A percentile compares a stretch with the other conserved stretches of the same genome.
Evolutionary conservation across 2,797 vertebrate species (phyloP).

Genomic region (Mustela erminea): DNA sequence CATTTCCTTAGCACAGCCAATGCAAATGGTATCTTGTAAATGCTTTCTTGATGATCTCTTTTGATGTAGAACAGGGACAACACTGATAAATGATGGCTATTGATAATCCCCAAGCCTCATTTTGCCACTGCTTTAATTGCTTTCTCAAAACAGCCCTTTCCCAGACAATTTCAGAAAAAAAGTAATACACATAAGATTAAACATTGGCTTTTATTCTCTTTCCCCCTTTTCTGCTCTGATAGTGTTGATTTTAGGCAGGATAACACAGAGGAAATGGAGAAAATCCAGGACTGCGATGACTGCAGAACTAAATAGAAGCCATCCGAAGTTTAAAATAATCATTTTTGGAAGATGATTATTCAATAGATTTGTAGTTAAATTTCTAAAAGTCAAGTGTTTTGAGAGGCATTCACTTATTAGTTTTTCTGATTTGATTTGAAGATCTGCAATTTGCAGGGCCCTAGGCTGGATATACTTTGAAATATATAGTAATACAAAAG

Average conservation of each 20-base stretch:
- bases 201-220: slow-evolving; percentile 28
- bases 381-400: background rate
- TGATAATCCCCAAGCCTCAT: slow-evolving; percentile 64
- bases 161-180: slow-evolving; percentile 32
- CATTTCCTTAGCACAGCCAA: background rate
- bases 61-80: slow-evolving; percentile 42
- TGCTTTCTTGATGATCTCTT: background rate
- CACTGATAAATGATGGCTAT: slow-evolving; percentile 45
- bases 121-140: slow-evolving; percentile 62
- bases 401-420: background rate
- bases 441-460: background rate
- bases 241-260: background rate
- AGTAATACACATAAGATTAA: slow-evolving; percentile 37
- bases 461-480: background rate
- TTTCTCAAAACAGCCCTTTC: slow-evolving; percentile 61
- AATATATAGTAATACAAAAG: background rate
- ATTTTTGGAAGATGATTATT: background rate
- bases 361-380: background rate
- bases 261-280: background rate
- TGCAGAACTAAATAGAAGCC: background rate
- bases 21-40: background rate
- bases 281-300: background rate
- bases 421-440: background rate
- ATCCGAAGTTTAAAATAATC: slow-evolving; percentile 43
- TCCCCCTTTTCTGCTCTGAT: background rate